phyloP scores from a whole-genome alignment of 64 coral and sea anemone species.

The Actinia tenebrosa region DNA sequence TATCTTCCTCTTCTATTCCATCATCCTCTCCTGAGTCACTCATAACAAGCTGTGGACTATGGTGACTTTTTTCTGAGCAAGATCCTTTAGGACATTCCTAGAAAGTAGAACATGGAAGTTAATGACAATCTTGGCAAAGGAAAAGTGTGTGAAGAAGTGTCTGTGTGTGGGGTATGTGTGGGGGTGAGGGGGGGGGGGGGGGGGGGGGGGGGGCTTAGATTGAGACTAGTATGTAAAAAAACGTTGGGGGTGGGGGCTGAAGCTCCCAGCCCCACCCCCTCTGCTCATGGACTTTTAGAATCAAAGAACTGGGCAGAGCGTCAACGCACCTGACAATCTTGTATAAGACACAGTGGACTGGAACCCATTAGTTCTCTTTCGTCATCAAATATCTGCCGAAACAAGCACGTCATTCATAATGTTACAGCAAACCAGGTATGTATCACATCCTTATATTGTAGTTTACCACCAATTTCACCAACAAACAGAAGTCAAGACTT shows the following conservation, averaged over 20 bases:
- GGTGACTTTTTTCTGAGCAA: background rate
- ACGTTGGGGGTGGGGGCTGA: too few relatives aligned
- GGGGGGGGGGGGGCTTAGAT: too few relatives aligned
- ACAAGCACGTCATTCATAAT: background rate
- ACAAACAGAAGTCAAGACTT: too few relatives aligned
- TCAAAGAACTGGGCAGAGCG: background rate
- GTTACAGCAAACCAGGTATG: too few relatives aligned
- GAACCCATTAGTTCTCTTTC: conserved; percentile 18
- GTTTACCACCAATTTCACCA: too few relatives aligned
- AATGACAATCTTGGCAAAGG: background rate
- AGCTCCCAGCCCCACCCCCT: too few relatives aligned
- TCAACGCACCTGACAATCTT: conserved; percentile 59
- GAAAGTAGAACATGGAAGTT: background rate
- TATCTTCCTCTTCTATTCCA: background rate
- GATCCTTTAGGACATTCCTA: background rate
- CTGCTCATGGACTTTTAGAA: too few relatives aligned
- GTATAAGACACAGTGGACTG: conserved; percentile 54
- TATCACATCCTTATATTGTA: too few relatives aligned
- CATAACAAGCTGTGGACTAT: conserved; percentile 1
- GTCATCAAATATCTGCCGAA: conserved; percentile 1
- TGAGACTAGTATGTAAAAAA: too few relatives aligned
- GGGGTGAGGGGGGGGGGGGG: too few relatives aligned
- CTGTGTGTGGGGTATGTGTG: too few relatives aligned
- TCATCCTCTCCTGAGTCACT: conserved; percentile 23
- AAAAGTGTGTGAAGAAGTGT: background rate